phyloP scores from a whole-genome alignment of 2,888 invertebrate genomes.

The Odontocolon sp. region DNA sequence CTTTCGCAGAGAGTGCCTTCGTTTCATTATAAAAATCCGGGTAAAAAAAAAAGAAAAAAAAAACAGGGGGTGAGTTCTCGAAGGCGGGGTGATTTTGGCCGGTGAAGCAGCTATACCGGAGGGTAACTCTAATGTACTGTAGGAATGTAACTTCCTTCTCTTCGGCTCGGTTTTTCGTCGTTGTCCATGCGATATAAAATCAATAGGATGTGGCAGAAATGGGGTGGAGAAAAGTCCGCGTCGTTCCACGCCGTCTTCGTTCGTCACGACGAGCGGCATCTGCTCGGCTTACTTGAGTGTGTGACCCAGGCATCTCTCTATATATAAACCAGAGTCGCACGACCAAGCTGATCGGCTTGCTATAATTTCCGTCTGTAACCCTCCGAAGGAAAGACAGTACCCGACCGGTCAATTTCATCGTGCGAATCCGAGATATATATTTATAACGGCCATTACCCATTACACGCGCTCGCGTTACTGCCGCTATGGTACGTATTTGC shows the following conservation, averaged over 20 bases:
- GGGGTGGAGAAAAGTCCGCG: not conserved
- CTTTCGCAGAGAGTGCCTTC: not conserved
- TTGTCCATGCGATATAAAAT: slow-evolving; percentile 65
- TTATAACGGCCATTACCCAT: slow-evolving; percentile 3
- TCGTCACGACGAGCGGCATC: not conserved
- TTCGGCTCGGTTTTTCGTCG: not conserved
- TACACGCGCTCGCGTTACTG: not conserved
- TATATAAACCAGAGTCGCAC: too few species aligned
- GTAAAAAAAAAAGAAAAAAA: too few species aligned
- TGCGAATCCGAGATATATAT: not conserved
- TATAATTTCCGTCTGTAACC: not conserved
- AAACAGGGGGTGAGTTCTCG: not conserved
- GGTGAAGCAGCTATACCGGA: not conserved
- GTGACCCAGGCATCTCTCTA: not conserved
- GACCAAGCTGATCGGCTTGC: too few species aligned
- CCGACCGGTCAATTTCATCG: too few species aligned
- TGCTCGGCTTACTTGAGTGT: not conserved
- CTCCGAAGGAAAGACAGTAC: too few species aligned
- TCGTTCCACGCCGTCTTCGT: slow-evolving; percentile 18
- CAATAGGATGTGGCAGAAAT: slow-evolving; percentile 66
- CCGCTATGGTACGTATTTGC: slow-evolving; percentile 9
- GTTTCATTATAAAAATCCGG: slow-evolving; percentile 70
- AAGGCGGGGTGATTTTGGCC: not conserved
- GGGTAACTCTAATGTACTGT: not conserved
- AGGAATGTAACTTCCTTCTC: not conserved